phyloP scores from a whole-genome alignment of 2,888 invertebrate genomes.

The Drosophila emarginata region DNA sequence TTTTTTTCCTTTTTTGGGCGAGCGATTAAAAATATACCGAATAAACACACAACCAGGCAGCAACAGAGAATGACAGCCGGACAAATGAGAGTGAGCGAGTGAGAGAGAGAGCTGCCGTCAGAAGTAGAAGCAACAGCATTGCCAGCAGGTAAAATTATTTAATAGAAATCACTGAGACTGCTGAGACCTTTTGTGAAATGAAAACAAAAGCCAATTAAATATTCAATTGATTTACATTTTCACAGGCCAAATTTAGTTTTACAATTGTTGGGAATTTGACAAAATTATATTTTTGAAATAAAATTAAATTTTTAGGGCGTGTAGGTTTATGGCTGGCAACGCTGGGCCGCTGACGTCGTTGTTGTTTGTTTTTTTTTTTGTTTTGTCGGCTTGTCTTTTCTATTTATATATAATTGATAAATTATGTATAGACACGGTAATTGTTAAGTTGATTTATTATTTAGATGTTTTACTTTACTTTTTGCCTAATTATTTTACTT shows the following conservation, averaged over 20 bases:
- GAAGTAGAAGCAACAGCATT: conserved; percentile 13
- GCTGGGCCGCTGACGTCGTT: conserved; percentile 60
- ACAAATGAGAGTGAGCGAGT: conserved; percentile 40
- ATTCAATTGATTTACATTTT: not conserved
- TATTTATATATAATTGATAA: not conserved
- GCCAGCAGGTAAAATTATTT: conserved; percentile 3
- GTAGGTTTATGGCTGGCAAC: conserved; percentile 63
- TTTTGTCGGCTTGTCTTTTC: conserved; percentile 3
- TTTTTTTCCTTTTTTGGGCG: conserved; percentile 32
- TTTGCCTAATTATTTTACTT: not conserved
- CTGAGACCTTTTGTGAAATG: not conserved
- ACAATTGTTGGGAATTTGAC: conserved; percentile 21
- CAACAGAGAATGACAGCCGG: conserved; percentile 53
- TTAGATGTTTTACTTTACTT: not conserved
- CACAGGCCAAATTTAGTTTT: conserved; percentile 2
- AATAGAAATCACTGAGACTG: not conserved
- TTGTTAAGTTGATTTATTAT: not conserved
- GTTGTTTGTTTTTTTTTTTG: conserved; percentile 43
- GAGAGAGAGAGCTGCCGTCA: conserved; percentile 5
- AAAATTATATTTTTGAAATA: not conserved
- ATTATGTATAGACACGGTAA: not conserved
- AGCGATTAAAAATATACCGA: conserved; percentile 76
- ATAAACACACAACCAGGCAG: conserved; percentile 58
- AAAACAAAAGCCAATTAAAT: not conserved
- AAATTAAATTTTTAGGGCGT: conserved; percentile 33